phyloP scores from a whole-genome alignment of 1,140 invertebrate species.

The Drosophila mojavensis region DNA sequence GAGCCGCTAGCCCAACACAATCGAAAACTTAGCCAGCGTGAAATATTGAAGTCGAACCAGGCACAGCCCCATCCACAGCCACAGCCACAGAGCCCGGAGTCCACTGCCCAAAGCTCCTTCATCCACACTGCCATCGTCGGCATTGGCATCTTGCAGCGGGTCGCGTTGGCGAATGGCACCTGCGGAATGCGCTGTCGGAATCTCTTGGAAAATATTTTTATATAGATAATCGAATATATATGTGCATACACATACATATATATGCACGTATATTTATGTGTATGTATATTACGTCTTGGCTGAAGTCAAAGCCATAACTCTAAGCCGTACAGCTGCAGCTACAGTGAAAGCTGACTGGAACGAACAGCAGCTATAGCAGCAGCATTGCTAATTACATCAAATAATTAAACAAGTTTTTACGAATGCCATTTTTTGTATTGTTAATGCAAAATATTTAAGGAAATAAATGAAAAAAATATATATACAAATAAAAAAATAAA shows the following conservation, averaged over 20 bases:
- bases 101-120: conserved; percentile 3
- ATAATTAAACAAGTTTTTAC: too few species aligned
- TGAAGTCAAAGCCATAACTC: conserved; percentile 62
- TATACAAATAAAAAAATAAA: too few species aligned
- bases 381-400: too few species aligned
- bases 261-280: background rate
- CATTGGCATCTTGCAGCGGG: conserved; percentile 32
- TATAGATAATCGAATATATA: conserved; percentile 31
- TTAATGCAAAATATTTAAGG: too few species aligned
- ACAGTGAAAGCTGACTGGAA: background rate
- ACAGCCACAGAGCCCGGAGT: background rate
- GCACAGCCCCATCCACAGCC: background rate
- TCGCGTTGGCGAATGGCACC: conserved; percentile 59
- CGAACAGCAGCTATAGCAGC: background rate
- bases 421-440: too few species aligned
- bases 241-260: background rate
- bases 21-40: conserved; percentile 75
- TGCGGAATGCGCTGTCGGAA: conserved; percentile 77
- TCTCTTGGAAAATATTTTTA: conserved; percentile 77
- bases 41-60: conserved; percentile 70
- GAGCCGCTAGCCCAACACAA: conserved; percentile 55
- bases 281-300: background rate
- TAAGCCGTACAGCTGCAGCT: background rate
- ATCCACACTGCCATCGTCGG: conserved; percentile 15
- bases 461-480: too few species aligned